Conservation (phyloP, 30 jellyfish, hydroid and myxozoan species). For the Haliclystus octoradiatus region DNA sequence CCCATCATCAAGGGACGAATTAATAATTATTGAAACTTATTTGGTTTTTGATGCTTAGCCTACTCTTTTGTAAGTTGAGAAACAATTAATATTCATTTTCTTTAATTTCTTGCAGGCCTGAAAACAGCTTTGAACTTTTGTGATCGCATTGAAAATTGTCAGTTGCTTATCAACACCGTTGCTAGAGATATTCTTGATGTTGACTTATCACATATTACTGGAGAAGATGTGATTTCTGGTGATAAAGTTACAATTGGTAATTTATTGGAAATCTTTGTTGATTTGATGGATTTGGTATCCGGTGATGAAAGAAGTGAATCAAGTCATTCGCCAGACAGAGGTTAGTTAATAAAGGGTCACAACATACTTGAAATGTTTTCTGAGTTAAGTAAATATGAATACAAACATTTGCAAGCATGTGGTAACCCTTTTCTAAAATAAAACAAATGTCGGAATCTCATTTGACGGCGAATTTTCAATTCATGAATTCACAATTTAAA, state of each 20-base stretch:
- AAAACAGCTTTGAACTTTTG: slow-evolving; percentile 14
- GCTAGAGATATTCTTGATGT: slow-evolving; percentile 80
- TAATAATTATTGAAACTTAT: no score
- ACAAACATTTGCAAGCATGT: no score
- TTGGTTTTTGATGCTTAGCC: background rate
- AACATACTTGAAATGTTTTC: no score
- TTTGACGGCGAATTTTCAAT: no score
- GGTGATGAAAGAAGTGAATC: no score
- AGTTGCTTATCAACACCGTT: slow-evolving; percentile 59
- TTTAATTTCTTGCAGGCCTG: slow-evolving; percentile 1
- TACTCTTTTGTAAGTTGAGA: background rate
- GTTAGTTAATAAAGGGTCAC: no score
- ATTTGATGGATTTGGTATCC: slow-evolving; percentile 53
- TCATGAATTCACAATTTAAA: no score
- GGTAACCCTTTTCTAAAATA: no score
- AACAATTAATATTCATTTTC: background rate
- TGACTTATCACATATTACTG: slow-evolving; percentile 87
- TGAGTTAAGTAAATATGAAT: no score
- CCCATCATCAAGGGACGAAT: no score
- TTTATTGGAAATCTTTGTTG: slow-evolving; percentile 77
- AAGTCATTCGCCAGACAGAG: no score
- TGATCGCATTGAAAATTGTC: slow-evolving; percentile 68
- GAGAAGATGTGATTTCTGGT: slow-evolving; percentile 41
- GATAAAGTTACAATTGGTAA: slow-evolving; percentile 33
- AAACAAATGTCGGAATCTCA: no score